These are phyloP conservation scores for Opisthograptis luteolata DNA, from an alignment of 2,888 invertebrate genomes.

Conservation along the genomic window DNA sequence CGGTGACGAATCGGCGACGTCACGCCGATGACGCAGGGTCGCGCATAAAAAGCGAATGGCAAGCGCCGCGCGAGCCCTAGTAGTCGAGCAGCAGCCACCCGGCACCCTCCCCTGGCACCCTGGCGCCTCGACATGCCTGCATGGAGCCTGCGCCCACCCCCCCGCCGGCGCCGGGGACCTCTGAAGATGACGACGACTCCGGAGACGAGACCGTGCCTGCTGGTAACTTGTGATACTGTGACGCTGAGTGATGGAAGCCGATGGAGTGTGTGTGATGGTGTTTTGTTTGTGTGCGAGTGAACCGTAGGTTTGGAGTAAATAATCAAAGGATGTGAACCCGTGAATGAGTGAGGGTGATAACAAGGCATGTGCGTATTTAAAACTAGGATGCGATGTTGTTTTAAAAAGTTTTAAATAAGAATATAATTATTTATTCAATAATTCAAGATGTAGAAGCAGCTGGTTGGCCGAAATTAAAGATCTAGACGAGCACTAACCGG, in stretches of 20 bases:
- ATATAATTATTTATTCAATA: no score
- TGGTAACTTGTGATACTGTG: slow-evolving; percentile 56
- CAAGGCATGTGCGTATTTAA: not conserved
- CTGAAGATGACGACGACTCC: slow-evolving; percentile 55
- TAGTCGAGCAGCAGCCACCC: slow-evolving; percentile 41
- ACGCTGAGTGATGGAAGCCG: slow-evolving; percentile 1
- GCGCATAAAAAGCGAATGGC: slow-evolving; percentile 63
- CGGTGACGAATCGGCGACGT: slow-evolving; percentile 73
- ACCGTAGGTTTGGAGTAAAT: slow-evolving; percentile 1
- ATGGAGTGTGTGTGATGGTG: slow-evolving; percentile 3
- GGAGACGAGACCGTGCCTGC: slow-evolving; percentile 80
- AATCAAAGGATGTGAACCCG: not conserved
- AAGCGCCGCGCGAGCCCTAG: slow-evolving; percentile 68
- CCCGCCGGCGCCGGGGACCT: slow-evolving; percentile 49
- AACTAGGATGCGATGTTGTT: no score
- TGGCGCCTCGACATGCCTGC: slow-evolving; percentile 79
- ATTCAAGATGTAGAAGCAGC: no score
- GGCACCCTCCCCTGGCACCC: slow-evolving; percentile 52
- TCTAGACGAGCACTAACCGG: no score
- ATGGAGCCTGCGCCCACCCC: slow-evolving; percentile 64
- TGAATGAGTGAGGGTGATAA: not conserved
- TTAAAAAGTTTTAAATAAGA: no score
- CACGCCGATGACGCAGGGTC: slow-evolving; percentile 66
- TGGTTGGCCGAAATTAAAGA: no score
- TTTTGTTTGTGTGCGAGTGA: not conserved